phyloP scores from a whole-genome alignment of 2,888 invertebrate genomes.

The Saturnia pavonia region DNA sequence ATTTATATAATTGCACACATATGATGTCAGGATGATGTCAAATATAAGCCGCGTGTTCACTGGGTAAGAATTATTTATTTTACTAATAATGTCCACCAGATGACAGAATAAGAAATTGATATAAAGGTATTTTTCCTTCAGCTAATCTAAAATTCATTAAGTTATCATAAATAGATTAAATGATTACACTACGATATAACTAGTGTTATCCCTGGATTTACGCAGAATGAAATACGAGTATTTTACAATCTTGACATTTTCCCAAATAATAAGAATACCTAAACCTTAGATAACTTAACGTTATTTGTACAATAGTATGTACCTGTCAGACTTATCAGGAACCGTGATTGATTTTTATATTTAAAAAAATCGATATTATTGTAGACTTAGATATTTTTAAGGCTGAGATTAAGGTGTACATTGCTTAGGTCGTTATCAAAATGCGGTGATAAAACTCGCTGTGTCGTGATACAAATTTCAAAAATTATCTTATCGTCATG shows the following conservation, averaged over 20 bases:
- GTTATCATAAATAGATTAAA: slow-evolving; percentile 17
- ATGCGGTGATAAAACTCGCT: slow-evolving; percentile 50
- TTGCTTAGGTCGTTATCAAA: slow-evolving; percentile 54
- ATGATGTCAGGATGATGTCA: too few relatives aligned
- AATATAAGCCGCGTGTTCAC: too few relatives aligned
- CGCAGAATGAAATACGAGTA: slow-evolving; percentile 11
- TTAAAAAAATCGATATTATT: slow-evolving; percentile 43
- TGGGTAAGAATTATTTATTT: too few relatives aligned
- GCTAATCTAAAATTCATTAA: slow-evolving; percentile 29
- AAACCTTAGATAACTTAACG: slow-evolving; percentile 24
- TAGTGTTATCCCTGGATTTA: slow-evolving; percentile 18
- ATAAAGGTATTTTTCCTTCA: neutral
- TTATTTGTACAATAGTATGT: slow-evolving; percentile 32
- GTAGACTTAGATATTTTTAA: slow-evolving; percentile 53
- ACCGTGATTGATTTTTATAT: slow-evolving; percentile 58
- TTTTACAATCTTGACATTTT: slow-evolving; percentile 18
- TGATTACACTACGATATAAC: neutral
- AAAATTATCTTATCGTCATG: slow-evolving; percentile 68
- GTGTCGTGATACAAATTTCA: slow-evolving; percentile 62
- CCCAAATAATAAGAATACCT: slow-evolving; percentile 17
- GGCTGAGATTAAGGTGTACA: slow-evolving; percentile 52
- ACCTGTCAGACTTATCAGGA: slow-evolving; percentile 55
- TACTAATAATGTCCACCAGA: too few relatives aligned
- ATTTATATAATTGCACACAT: too few relatives aligned
- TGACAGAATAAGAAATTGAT: too few relatives aligned